Conservation (phyloP, 2,888 invertebrate species). For the Nymphalis c-album region DNA sequence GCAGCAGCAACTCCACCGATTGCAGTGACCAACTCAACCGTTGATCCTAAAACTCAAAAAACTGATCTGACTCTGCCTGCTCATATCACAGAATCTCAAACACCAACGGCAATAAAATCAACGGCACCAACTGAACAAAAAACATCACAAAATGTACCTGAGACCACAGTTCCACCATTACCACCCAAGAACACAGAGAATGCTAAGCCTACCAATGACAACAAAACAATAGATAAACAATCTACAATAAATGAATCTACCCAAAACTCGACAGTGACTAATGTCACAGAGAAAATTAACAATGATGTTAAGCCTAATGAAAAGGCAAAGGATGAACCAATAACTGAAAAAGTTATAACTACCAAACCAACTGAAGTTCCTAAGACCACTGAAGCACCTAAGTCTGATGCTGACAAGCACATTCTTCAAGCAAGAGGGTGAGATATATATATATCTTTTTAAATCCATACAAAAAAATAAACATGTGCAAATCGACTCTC, state of each 20-base stretch:
- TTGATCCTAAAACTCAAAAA: neutral
- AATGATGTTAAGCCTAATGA: slow-evolving; percentile 34
- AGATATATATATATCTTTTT: slow-evolving; percentile 32
- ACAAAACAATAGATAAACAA: slow-evolving; percentile 40
- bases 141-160: neutral
- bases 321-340: slow-evolving; percentile 36
- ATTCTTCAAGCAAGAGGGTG: slow-evolving; percentile 60
- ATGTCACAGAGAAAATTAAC: slow-evolving; percentile 18
- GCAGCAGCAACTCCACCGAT: neutral
- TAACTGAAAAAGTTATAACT: slow-evolving; percentile 32
- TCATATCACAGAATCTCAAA: slow-evolving; percentile 3
- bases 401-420: slow-evolving; percentile 43
- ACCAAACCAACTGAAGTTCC: slow-evolving; percentile 43
- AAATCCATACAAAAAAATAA: neutral
- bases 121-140: slow-evolving; percentile 5
- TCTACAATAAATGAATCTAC: slow-evolving; percentile 40
- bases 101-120: neutral
- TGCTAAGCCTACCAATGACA: slow-evolving; percentile 29
- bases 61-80: neutral
- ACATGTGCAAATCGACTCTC: too few relatives aligned
- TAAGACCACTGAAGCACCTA: slow-evolving; percentile 45
- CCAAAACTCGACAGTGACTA: slow-evolving; percentile 19
- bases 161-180: slow-evolving; percentile 8
- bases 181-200: slow-evolving; percentile 9
- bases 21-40: neutral